Evolutionary conservation across 23 tunicate genomes (phyloP).

Genomic region (Clavelina lepadiformis): DNA sequence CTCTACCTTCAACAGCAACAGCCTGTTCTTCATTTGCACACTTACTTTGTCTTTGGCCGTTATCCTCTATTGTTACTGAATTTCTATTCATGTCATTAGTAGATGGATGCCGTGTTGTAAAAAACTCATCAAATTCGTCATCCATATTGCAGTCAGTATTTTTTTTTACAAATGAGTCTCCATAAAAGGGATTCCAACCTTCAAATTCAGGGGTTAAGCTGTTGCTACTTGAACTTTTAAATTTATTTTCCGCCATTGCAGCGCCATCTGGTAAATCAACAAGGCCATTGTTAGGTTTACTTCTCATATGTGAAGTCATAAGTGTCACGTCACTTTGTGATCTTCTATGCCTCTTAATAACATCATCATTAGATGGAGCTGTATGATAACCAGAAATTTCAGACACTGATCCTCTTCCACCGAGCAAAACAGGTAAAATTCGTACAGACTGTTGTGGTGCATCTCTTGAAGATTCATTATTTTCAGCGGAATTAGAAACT

Average conservation of each 20-base stretch:
- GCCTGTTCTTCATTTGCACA: not conserved
- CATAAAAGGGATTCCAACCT: conserved; percentile 90
- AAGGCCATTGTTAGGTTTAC: not conserved
- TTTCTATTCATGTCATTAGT: not conserved
- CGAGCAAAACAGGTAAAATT: conserved; percentile 20
- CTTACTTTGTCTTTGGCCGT: not conserved
- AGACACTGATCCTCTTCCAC: conserved; percentile 12
- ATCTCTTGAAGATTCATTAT: not conserved
- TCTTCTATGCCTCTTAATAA: conserved; percentile 49
- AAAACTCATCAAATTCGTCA: conserved; percentile 78
- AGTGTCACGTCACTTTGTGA: conserved; percentile 89
- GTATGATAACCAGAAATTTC: not conserved
- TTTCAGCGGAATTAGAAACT: conserved; percentile 2
- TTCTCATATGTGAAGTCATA: conserved; percentile 15
- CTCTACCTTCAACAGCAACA: not conserved
- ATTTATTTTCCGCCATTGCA: not conserved
- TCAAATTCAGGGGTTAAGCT: conserved; percentile 79
- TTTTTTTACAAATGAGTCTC: conserved; percentile 36
- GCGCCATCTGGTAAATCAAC: not conserved
- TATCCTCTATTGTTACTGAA: too few species aligned
- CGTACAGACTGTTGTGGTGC: not conserved
- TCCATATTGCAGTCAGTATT: conserved; percentile 34
- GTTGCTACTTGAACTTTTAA: conserved; percentile 52
- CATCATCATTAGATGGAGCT: not conserved
- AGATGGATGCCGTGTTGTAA: conserved; percentile 59